Evolutionary conservation across 53 echinoderm and acorn worm species (phyloP), one percentile per base, ranked within the genome.

Genomic region (Holothuria scabra): DNA sequence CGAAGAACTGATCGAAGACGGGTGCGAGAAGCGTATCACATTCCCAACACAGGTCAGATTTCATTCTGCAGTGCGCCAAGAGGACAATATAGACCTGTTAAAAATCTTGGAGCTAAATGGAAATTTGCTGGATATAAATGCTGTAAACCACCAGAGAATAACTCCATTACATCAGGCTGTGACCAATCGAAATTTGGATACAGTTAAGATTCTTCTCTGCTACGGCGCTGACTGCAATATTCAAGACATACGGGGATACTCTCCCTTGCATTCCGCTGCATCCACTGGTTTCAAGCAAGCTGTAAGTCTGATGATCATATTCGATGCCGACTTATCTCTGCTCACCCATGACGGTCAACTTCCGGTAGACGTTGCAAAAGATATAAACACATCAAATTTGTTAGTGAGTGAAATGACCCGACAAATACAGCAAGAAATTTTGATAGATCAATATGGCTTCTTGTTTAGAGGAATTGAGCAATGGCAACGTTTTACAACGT

Each of bases 31-130:
- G 57, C 97, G 90, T 30, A 96, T 96, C 56, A 85, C 92, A 56
- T 96, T 96, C 68, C 86, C 97, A 37, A 79, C 89, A 28, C 90
- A 92, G 41, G 97, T 96, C 22, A 89, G 93, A 61, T 90, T 96
- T 78, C 92, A 90, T 65, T 88, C 88, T 24, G 97, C 97, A 19
- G 92, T 96, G 30, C 93, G 93, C 59, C 88, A 91, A 60, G 89
- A 93, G 87, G 97, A 96, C 85, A 96, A 90, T 58, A 52, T 69
- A 8, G 97, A 96, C 83, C 85, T 96, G 60, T 83, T 41, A 29
- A 82, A 90, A 60, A 70, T 93, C 21, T 76, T 96, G 66, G 59
- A 63, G 26, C 76, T 79, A 60, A 68, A 93, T 59, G 86, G 87
- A 61, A 24, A 83, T 10, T 57, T 88, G 29, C 26, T 96, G 20